These are phyloP conservation scores for Yasuhikotakia modesta DNA, from an alignment of 2,797 vertebrate genomes.

Conservation along the genomic window DNA sequence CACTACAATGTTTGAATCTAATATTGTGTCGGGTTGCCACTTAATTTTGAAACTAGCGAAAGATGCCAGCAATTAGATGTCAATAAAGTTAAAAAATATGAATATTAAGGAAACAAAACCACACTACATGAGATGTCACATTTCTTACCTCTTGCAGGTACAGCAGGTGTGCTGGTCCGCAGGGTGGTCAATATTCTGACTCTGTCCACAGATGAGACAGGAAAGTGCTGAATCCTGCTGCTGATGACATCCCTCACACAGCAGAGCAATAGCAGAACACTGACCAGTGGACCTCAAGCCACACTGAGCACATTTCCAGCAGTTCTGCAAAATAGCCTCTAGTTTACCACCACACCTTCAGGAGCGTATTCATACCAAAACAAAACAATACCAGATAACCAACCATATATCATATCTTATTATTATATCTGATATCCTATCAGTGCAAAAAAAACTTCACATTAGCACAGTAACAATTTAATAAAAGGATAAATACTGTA, in stretches of 20 bases:
- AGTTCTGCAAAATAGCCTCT: conserved; percentile 78
- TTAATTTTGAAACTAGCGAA: too few species aligned
- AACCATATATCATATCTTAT: too few species aligned
- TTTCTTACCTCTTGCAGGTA: conserved; percentile 88
- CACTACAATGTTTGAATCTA: too few species aligned
- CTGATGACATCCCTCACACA: conserved; percentile 89
- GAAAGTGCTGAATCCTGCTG: conserved; percentile 79
- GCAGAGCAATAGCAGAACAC: conserved; percentile 89
- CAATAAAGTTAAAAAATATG: too few species aligned
- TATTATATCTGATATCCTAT: too few species aligned
- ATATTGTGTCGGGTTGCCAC: too few species aligned
- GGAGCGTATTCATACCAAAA: not conserved
- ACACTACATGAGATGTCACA: not conserved
- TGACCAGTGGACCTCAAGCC: conserved; percentile 84
- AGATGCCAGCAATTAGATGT: too few species aligned
- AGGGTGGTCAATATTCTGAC: conserved; percentile 75
- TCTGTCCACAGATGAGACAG: conserved; percentile 87
- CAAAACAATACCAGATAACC: not conserved
- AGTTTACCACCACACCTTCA: not conserved
- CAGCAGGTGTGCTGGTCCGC: conserved; percentile 85
- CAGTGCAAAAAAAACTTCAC: too few species aligned
- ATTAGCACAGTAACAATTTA: too few species aligned
- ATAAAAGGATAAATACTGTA: too few species aligned
- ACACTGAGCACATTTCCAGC: conserved; percentile 89
- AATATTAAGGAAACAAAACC: too few species aligned